Evolutionary conservation across 2,888 invertebrate species (phyloP), one percentile per base, ranked within the genome.

Genomic region (Rhyacophila evoluta): DNA sequence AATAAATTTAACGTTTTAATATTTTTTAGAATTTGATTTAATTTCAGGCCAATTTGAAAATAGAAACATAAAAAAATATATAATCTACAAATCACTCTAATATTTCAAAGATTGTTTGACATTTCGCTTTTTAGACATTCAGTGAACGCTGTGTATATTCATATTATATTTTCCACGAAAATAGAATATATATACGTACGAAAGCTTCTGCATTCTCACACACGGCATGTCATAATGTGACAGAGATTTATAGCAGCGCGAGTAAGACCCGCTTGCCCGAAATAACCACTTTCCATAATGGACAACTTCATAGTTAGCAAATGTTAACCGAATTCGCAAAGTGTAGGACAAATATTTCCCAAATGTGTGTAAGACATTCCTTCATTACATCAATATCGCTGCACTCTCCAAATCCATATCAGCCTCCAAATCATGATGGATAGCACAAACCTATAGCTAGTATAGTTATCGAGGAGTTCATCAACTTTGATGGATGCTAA

Each of bases 81-180:
- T 12, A 38, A n/a, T 41, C 15, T 5, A 55, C 55, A 55, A 55
- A 55, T 55, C 55, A 55, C 19, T 19, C 10, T 19, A 55, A 55
- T 55, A 55, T 55, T 55, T 55, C 55, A 55, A 6, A 55, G 8
- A 25, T 55, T 55, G 55, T 55, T 55, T 55, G 55, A 55, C 55
- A 55, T 55, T 55, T 55, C 55, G 55, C 55, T 55, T 12, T 8
- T 8, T 6, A 55, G 25, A 19, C 15, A 19, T 6, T 10, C 2
- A 55, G 25, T 25, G 8, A 19, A 6, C 15, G 55, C 29, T 6
- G 29, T 6, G 25, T 19, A 55, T 15, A 19, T 15, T 12, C 19
- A 19, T 19, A 19, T 55, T 25, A 19, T 55, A 41, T 55, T 55
- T 55, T 55, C 55, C 10, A 19, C 15, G 19, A 55, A 55, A 19